Percentiles rank a stretch among this genome's conserved stretches.
Evolutionary conservation across 2,113 vertebrate species (phyloP).

Genomic region (Brachypteracias leptosomus): DNA sequence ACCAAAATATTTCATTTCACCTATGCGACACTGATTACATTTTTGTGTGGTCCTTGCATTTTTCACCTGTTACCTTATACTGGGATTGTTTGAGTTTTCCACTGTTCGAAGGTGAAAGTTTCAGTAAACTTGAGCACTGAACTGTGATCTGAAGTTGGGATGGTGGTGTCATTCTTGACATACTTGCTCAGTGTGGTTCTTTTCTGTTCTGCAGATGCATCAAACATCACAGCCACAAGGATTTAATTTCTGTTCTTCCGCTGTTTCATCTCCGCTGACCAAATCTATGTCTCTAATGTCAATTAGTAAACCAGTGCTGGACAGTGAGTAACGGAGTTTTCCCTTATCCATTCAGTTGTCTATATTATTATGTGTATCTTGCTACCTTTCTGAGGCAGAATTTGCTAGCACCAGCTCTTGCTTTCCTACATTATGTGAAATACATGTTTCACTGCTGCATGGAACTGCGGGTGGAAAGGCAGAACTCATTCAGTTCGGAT

Average conservation of each 20-base stretch:
- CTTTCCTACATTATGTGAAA: background rate
- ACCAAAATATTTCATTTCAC: background rate
- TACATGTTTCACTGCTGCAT: background rate
- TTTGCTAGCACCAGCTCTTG: background rate
- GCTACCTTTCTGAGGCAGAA: background rate
- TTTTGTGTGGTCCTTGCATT: background rate
- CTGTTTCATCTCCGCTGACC: slow-evolving; percentile 82
- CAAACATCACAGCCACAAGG: slow-evolving; percentile 64
- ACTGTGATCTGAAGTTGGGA: background rate
- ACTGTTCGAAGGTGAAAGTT: background rate
- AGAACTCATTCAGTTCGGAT: background rate
- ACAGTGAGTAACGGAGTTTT: slow-evolving; percentile 81
- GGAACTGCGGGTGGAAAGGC: background rate
- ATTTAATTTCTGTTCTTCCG: slow-evolving; percentile 78
- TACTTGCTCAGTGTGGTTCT: background rate
- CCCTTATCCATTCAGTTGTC: background rate
- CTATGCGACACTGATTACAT: background rate
- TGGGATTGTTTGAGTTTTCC: background rate
- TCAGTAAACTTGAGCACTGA: background rate
- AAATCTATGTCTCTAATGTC: slow-evolving; percentile 93
- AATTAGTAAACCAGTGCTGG: slow-evolving; percentile 87
- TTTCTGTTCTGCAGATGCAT: slow-evolving; percentile 55
- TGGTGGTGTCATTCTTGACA: background rate
- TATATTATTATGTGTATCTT: background rate
- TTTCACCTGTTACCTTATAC: background rate